phyloP scores from a whole-genome alignment of 2,113 vertebrate genomes.

The Hyaena hyaena region DNA sequence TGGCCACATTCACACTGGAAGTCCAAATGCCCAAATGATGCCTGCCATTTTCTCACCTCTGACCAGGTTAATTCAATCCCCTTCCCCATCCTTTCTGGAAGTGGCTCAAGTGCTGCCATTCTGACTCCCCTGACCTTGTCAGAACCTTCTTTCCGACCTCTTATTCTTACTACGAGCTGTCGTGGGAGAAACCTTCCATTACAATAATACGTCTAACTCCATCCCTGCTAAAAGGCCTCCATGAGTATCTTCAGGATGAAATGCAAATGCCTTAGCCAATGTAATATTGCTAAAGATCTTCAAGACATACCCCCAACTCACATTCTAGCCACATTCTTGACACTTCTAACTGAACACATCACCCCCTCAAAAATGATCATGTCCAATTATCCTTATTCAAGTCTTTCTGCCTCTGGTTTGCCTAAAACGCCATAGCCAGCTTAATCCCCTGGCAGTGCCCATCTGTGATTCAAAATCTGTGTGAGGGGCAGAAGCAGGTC shows the following conservation, averaged over 20 bases:
- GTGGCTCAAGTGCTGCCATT: neutral
- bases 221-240: neutral
- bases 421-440: fast-evolving
- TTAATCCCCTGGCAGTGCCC: too few relatives aligned
- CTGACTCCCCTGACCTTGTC: fast-evolving
- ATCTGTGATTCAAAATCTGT: neutral
- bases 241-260: neutral
- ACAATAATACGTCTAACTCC: too few relatives aligned
- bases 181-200: neutral
- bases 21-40: fast-evolving
- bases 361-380: fast-evolving
- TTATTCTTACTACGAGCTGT: fast-evolving
- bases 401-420: neutral
- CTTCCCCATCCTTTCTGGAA: fast-evolving
- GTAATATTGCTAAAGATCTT: neutral
- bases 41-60: neutral
- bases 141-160: neutral
- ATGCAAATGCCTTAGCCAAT: neutral
- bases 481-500: fast-evolving
- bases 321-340: neutral
- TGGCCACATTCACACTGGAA: neutral
- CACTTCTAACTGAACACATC: neutral
- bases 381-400: neutral
- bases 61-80: neutral
- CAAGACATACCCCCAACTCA: too few relatives aligned